These are phyloP conservation scores for Sialis lutaria DNA, from an alignment of 2,888 invertebrate species.

Conservation along the genomic window DNA sequence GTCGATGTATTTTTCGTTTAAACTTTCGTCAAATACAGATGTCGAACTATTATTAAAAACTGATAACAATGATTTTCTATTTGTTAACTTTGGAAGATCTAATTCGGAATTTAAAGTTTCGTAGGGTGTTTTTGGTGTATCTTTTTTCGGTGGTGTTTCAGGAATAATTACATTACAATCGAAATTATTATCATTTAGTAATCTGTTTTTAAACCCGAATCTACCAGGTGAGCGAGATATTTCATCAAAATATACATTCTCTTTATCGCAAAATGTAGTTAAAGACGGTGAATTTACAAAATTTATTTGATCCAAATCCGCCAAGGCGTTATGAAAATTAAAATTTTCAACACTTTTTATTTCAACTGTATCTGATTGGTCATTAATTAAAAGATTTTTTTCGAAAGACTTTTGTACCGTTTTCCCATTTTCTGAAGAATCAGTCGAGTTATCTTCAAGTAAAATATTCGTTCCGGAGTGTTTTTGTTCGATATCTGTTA, in stretches of 20 bases:
- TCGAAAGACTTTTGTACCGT: too few relatives aligned
- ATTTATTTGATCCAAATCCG: too few relatives aligned
- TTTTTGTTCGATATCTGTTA: too few relatives aligned
- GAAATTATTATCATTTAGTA: not conserved
- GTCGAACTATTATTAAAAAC: constrained; percentile 10
- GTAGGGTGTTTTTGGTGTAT: constrained; percentile 22
- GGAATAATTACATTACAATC: constrained; percentile 5
- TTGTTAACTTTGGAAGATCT: constrained; percentile 17
- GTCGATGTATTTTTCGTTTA: constrained; percentile 10
- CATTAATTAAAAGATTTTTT: too few relatives aligned
- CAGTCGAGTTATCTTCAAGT: too few relatives aligned
- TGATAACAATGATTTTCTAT: constrained; percentile 18
- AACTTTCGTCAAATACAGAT: constrained; percentile 4
- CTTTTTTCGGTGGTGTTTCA: constrained; percentile 15
- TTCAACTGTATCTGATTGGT: too few relatives aligned
- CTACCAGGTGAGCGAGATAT: not conserved
- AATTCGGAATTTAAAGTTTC: constrained; percentile 17
- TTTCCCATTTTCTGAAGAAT: too few relatives aligned
- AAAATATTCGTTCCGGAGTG: too few relatives aligned
- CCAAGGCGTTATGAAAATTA: too few relatives aligned
- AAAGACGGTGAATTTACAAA: too few relatives aligned
- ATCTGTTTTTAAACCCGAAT: not conserved
- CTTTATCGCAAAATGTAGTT: not conserved
- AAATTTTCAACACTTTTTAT: too few relatives aligned
- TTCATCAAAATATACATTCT: not conserved